phyloP scores from a whole-genome alignment of 2,888 invertebrate genomes.

The Gasteruption jaculator region DNA sequence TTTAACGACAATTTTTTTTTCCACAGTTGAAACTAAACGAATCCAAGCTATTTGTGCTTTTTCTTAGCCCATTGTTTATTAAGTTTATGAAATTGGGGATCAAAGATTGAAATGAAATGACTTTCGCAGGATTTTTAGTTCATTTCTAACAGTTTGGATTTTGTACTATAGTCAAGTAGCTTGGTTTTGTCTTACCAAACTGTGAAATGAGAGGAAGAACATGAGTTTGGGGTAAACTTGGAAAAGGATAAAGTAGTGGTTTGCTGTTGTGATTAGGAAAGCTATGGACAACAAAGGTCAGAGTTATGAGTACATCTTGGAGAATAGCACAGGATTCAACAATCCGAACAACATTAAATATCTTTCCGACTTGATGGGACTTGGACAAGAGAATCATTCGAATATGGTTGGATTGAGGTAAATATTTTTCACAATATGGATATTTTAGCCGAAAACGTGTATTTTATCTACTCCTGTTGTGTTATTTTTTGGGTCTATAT shows the following conservation, averaged over 20 bases:
- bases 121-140: no score
- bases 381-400: conserved; percentile 66
- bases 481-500: conserved; percentile 9
- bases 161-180: no score
- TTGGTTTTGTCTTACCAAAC: no score
- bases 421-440: conserved; percentile 27
- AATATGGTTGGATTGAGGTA: conserved; percentile 70
- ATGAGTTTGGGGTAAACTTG: conserved; percentile 4
- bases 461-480: not conserved
- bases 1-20: no score
- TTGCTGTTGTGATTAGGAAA: conserved; percentile 66
- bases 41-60: no score
- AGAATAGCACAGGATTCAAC: conserved; percentile 80
- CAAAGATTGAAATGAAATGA: no score
- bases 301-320: conserved; percentile 76
- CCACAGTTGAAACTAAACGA: no score
- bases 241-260: conserved; percentile 25
- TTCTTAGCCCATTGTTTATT: no score
- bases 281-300: conserved; percentile 75
- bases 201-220: not conserved
- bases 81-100: no score
- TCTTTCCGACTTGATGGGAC: conserved; percentile 71
- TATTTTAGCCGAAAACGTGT: not conserved
- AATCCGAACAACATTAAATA: conserved; percentile 85
- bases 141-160: no score